Base-by-base conservation (phyloP, 2,888 invertebrate genomes). In the Orgyia antiqua region DNA sequence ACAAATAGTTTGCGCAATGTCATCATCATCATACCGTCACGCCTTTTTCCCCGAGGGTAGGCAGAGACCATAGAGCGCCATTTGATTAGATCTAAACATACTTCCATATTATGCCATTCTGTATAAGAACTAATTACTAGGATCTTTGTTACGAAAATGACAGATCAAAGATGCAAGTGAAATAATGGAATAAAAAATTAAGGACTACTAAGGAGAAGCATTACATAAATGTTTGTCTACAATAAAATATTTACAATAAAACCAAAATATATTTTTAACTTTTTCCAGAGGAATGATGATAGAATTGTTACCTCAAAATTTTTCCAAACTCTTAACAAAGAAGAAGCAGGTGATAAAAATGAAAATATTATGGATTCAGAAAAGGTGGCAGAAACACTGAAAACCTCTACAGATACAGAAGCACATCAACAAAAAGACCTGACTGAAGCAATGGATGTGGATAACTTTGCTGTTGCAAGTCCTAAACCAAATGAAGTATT, bases 221-320 rank as follows among this genome's bases (percentile, higher is more conserved):
- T 15, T 15, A 6, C n/a, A n/a, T n/a, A n/a, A n/a, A n/a, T n/a
- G n/a, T n/a, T n/a, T n/a, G n/a, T n/a, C n/a, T n/a, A n/a, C n/a
- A n/a, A n/a, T n/a, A n/a, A n/a, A n/a, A n/a, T n/a, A n/a, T n/a
- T n/a, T n/a, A n/a, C n/a, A n/a, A n/a, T n/a, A n/a, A 4, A 15
- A 15, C 15, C 15, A 15, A 4, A 15, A 4, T 15, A 15, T 4
- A 15, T 15, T 15, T 4, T 15, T 15, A 4, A 15, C 18, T 10
- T 6, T 11, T 64, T 62, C 7, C 54, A 77, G 71, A 63, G 37
- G 29, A 48, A 34, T 25, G 58, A 68, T 35, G 58, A 69, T 5
- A 52, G 47, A 28, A 34, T 58, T 17, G 44, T 73, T 8, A 70
- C 62, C 34, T 82, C 83, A 0, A 75, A 75, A 41, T 82, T 76